Conservation (phyloP, 2,888 invertebrate species). For the Saturnia japonica region DNA sequence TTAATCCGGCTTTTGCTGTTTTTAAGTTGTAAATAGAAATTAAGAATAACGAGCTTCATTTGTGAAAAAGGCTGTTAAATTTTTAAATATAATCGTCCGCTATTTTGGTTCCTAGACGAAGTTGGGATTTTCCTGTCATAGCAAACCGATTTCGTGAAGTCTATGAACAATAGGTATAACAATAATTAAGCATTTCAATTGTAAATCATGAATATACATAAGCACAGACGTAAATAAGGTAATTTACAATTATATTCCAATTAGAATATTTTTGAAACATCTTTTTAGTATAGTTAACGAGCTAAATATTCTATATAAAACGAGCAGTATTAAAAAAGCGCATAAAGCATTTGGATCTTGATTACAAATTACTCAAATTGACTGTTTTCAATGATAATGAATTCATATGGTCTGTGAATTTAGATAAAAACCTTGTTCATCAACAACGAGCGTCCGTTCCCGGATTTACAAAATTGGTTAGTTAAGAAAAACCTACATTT, state of each 20-base stretch:
- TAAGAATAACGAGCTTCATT: no score
- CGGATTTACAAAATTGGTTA: conserved; percentile 19
- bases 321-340: neutral
- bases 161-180: neutral
- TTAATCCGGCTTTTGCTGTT: no score
- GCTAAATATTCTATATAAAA: neutral
- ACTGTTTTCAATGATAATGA: conserved; percentile 7
- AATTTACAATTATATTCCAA: neutral
- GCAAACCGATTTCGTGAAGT: neutral
- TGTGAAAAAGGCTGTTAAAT: neutral
- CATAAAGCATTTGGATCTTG: neutral
- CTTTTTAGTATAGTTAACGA: neutral
- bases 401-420: conserved; percentile 12
- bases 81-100: neutral
- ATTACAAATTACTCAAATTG: conserved; percentile 8
- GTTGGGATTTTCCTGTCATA: neutral
- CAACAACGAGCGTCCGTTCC: conserved; percentile 14
- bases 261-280: neutral
- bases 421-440: conserved; percentile 18
- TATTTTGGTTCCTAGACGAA: neutral
- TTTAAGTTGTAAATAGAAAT: no score
- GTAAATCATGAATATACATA: neutral
- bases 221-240: neutral
- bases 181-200: neutral
- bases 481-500: conserved; percentile 42